These are phyloP conservation scores for Hippocampus comes DNA, from an alignment of 2,113 vertebrate genomes.

Conservation along the genomic window DNA sequence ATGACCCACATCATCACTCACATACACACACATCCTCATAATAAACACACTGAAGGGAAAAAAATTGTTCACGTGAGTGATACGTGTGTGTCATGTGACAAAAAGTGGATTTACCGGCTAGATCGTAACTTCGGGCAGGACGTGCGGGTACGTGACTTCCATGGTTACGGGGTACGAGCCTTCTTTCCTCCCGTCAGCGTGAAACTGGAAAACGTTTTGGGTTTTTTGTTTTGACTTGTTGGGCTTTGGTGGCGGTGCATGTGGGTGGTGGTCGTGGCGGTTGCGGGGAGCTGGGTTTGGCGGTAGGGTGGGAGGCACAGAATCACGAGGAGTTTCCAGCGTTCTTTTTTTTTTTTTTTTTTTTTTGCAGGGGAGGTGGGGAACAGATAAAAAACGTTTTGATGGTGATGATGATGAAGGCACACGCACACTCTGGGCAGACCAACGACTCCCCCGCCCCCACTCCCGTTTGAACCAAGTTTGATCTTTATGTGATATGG, in stretches of 20 bases:
- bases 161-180: constrained; percentile 71
- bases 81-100: not conserved
- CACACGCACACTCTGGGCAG: constrained; percentile 29
- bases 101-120: constrained; percentile 70
- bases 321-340: constrained; percentile 54
- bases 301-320: constrained; percentile 39
- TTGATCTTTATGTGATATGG: constrained; percentile 13
- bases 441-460: not conserved
- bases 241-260: constrained; percentile 51
- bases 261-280: constrained; percentile 10
- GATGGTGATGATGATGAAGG: constrained; percentile 60
- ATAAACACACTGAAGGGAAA: constrained; percentile 7
- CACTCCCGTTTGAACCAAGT: not conserved
- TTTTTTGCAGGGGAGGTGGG: constrained; percentile 2
- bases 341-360: constrained; percentile 30
- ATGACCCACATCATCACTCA: constrained; percentile 1
- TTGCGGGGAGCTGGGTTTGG: constrained; percentile 14
- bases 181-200: constrained; percentile 74
- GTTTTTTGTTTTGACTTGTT: constrained; percentile 49
- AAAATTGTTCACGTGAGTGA: not conserved
- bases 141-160: constrained; percentile 74
- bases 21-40: constrained; percentile 2
- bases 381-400: constrained; percentile 62
- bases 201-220: constrained; percentile 72
- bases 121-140: constrained; percentile 78